Percentiles rank a stretch among this genome's conserved stretches.
Conservation (phyloP, 2,797 vertebrate genomes). For the Chloroceryle inda region DNA sequence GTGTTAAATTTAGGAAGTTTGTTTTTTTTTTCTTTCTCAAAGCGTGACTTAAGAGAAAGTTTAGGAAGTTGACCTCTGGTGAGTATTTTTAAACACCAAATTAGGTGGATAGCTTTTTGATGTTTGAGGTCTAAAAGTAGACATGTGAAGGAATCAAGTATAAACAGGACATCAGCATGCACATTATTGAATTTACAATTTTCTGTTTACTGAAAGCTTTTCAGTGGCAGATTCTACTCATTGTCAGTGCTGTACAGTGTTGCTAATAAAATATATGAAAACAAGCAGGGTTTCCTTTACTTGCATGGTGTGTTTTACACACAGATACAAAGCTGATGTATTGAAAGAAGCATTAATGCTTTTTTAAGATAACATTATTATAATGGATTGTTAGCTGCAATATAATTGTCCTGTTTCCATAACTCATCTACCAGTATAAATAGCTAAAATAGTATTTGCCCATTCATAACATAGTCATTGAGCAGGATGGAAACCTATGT, state of each 20-base stretch:
- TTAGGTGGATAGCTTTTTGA: neutral
- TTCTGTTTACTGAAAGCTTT: neutral
- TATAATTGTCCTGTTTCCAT: neutral
- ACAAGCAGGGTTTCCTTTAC: neutral
- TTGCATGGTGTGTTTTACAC: neutral
- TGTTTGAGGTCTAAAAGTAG: neutral
- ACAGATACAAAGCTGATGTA: neutral
- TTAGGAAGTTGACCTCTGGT: neutral
- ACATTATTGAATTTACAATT: neutral
- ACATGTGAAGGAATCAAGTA: neutral
- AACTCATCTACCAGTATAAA: neutral
- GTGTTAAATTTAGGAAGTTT: neutral
- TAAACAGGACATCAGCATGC: neutral
- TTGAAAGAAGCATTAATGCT: neutral
- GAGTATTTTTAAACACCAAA: neutral
- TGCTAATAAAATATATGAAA: neutral
- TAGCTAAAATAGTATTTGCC: neutral
- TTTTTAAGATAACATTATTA: neutral
- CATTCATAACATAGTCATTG: neutral
- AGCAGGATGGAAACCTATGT: neutral
- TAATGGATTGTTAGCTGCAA: neutral
- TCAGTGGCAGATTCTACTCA: neutral
- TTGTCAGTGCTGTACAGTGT: rapidly evolving
- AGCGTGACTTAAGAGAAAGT: neutral
- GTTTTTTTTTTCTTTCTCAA: too few relatives aligned